Conservation (phyloP, 2,113 vertebrate species). For the Psilopsiagon aurifrons region DNA sequence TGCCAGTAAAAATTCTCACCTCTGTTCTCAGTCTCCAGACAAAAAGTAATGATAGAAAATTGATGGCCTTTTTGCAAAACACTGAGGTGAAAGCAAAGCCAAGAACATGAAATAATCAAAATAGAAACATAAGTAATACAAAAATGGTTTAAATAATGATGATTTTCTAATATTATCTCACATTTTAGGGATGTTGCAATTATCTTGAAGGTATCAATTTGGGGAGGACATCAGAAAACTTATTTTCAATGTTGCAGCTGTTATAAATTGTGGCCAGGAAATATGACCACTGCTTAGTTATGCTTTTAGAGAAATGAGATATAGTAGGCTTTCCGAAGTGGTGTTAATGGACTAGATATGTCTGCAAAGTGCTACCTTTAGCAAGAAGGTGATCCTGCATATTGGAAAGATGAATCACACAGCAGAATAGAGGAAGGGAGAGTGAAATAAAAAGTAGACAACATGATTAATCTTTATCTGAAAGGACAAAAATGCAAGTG, state of each 20-base stretch:
- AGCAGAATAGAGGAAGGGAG: background rate
- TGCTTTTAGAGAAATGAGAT: background rate
- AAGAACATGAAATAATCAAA: background rate
- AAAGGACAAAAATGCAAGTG: background rate
- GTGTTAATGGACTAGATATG: background rate
- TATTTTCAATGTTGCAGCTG: background rate
- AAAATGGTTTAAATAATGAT: background rate
- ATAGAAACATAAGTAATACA: background rate
- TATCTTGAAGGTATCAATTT: background rate
- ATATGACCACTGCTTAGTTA: background rate
- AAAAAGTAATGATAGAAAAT: background rate
- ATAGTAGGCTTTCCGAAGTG: background rate
- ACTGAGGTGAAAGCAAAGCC: background rate
- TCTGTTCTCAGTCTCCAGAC: background rate
- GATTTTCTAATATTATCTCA: background rate
- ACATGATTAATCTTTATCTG: background rate
- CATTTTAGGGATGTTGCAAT: background rate
- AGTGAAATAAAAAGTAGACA: background rate
- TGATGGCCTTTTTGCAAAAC: background rate
- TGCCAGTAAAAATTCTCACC: background rate
- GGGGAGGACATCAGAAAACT: background rate
- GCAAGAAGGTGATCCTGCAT: fast-evolving
- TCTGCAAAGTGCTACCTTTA: background rate
- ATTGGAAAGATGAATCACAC: background rate
- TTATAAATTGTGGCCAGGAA: background rate